Conservation (phyloP, 23 tunicate genomes). For the Pegea sp. region DNA sequence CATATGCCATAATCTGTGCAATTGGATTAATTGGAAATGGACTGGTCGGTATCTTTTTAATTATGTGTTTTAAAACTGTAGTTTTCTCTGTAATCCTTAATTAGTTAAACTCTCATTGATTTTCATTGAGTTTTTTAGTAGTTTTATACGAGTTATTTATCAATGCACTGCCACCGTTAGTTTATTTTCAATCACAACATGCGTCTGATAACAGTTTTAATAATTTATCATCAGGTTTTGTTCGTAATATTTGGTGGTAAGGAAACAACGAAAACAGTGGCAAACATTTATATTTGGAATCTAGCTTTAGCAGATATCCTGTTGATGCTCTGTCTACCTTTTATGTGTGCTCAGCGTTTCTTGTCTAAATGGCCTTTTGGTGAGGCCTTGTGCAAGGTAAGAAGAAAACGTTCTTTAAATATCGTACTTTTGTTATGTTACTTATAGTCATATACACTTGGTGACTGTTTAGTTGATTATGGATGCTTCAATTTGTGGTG, state of each 20-base stretch:
- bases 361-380: slow-evolving; percentile 79
- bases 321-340: slow-evolving; percentile 52
- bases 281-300: slow-evolving; percentile 79
- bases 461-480: too few relatives aligned
- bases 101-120: neutral
- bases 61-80: slow-evolving; percentile 1
- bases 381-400: slow-evolving; percentile 85
- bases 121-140: too few relatives aligned
- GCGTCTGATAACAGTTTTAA: too few relatives aligned
- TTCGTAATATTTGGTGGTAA: slow-evolving; percentile 74
- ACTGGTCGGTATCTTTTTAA: slow-evolving; percentile 4
- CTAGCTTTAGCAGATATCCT: slow-evolving; percentile 75
- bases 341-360: slow-evolving; percentile 51
- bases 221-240: slow-evolving; percentile 34
- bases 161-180: too few relatives aligned
- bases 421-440: too few relatives aligned
- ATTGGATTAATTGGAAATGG: slow-evolving; percentile 14
- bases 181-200: too few relatives aligned
- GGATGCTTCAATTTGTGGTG: too few relatives aligned
- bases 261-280: slow-evolving; percentile 87
- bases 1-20: slow-evolving; percentile 2
- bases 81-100: neutral
- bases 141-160: too few relatives aligned
- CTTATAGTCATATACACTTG: too few relatives aligned
- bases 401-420: neutral